Conservation (phyloP, 2,113 vertebrate genomes). For the Bucco capensis region DNA sequence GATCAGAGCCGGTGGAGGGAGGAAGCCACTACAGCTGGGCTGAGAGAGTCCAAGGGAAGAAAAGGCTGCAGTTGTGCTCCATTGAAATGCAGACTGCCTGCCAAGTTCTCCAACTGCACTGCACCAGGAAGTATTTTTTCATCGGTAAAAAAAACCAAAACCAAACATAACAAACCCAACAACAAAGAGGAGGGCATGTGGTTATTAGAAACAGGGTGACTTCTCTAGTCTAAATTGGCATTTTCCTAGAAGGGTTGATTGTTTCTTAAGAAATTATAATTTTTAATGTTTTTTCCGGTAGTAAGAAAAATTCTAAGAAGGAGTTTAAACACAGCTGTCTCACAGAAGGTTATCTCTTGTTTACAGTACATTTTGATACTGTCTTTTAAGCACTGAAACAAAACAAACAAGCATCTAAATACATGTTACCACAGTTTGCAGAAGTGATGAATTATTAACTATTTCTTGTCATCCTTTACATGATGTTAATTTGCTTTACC, state of each 20-base stretch:
- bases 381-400: not conserved
- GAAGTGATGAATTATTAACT: conserved; percentile 9
- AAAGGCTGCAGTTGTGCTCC: conserved; percentile 45
- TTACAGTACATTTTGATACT: conserved; percentile 32
- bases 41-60: conserved; percentile 21
- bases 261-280: not conserved
- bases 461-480: not conserved
- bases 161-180: no score
- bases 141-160: fast-evolving
- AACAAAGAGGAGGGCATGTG: no score
- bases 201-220: not conserved
- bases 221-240: not conserved
- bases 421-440: not conserved
- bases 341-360: conserved; percentile 7
- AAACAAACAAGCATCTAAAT: conserved; percentile 13
- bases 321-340: not conserved
- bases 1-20: conserved; percentile 19
- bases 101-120: conserved; percentile 29
- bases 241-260: conserved; percentile 16
- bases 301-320: not conserved
- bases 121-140: conserved; percentile 24
- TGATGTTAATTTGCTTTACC: not conserved
- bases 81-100: conserved; percentile 28
- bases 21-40: conserved; percentile 57
- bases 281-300: not conserved